These are phyloP conservation scores for Clepsis dumicolana DNA, from an alignment of 2,888 invertebrate genomes.

Conservation along the genomic window DNA sequence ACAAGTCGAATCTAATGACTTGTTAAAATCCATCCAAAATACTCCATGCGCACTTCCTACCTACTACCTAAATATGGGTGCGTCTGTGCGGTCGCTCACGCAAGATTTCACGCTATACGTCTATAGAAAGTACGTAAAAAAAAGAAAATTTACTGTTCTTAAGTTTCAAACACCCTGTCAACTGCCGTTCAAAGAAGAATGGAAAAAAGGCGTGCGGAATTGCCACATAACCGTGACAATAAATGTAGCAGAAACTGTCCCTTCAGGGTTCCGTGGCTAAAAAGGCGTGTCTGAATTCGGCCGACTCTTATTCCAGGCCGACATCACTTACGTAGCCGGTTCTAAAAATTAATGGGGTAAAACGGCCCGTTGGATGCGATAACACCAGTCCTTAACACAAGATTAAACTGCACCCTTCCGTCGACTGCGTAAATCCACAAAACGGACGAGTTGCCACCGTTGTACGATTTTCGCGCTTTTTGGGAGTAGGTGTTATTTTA, in stretches of 20 bases:
- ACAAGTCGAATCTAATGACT: too few species aligned
- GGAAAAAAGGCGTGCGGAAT: too few species aligned
- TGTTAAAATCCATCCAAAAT: too few species aligned
- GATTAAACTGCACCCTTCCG: slow-evolving; percentile 41
- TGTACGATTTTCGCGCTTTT: slow-evolving; percentile 2
- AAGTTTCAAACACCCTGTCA: background rate
- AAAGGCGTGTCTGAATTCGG: slow-evolving; percentile 3
- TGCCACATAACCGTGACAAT: background rate
- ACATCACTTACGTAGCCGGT: slow-evolving; percentile 26
- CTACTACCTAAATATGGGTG: too few species aligned
- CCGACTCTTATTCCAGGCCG: slow-evolving; percentile 10
- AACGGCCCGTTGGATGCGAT: slow-evolving; percentile 33
- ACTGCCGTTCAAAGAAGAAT: background rate
- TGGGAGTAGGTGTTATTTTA: background rate
- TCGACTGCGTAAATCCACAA: slow-evolving; percentile 17
- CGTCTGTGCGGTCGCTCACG: too few species aligned
- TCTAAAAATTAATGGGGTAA: slow-evolving; percentile 42
- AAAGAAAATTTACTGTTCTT: too few species aligned
- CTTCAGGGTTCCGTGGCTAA: background rate
- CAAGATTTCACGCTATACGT: too few species aligned
- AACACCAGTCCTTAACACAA: slow-evolving; percentile 43
- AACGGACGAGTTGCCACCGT: slow-evolving; percentile 37
- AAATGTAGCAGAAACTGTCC: slow-evolving; percentile 6
- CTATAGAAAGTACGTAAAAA: too few species aligned
- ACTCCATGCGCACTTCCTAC: too few species aligned